Percentiles rank a stretch among this genome's conserved stretches.
These are phyloP conservation scores for Agriopis leucophaearia DNA, from an alignment of 2,888 invertebrate genomes.

Conservation along the genomic window DNA sequence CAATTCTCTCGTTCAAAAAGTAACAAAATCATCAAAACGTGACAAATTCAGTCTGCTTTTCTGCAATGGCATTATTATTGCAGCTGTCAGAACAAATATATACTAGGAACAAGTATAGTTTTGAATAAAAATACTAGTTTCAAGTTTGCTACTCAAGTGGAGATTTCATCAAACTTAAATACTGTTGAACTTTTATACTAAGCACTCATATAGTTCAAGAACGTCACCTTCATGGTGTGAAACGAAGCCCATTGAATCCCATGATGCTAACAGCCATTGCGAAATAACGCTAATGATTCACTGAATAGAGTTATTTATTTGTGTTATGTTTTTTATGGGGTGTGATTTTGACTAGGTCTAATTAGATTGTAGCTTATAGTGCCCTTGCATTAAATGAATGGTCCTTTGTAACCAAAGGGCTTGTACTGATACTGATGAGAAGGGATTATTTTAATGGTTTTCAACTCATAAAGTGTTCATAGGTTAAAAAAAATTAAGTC, in stretches of 20 bases:
- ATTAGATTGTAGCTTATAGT: conserved; percentile 4
- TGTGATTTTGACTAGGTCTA: conserved; percentile 13
- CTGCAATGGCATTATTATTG: too few relatives aligned
- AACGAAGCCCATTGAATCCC: conserved; percentile 43
- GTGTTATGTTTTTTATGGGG: conserved; percentile 17
- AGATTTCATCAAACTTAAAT: conserved; percentile 9
- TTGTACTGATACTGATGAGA: too few relatives aligned
- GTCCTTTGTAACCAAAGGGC: background rate
- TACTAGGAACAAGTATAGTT: too few relatives aligned
- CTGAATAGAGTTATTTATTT: conserved; percentile 33
- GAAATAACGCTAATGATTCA: conserved; percentile 35
- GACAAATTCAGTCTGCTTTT: too few relatives aligned
- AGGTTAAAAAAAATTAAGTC: too few relatives aligned
- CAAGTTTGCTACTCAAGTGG: background rate
- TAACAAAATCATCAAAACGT: too few relatives aligned
- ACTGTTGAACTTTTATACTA: conserved; percentile 15
- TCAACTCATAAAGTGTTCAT: too few relatives aligned
- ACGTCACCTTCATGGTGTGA: conserved; percentile 55
- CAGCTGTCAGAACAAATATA: too few relatives aligned
- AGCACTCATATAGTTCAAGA: conserved; percentile 58
- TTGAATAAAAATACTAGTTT: background rate
- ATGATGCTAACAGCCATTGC: conserved; percentile 46
- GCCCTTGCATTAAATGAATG: conserved; percentile 6
- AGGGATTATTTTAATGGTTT: too few relatives aligned
- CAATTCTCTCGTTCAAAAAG: too few relatives aligned